These are phyloP conservation scores for Danio rerio DNA, from an alignment of 2,113 vertebrate species.

Conservation along the genomic window GRCz12tu NC_133184.1:39190501-39191000, in stretches of 20 bases:
- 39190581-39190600: too few relatives aligned
- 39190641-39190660: too few relatives aligned
- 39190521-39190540: too few relatives aligned
- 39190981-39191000: slow-evolving; percentile 81
- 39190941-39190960: slow-evolving; percentile 75
- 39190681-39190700: too few relatives aligned
- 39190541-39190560: too few relatives aligned
- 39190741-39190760: neutral
- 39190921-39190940: slow-evolving; percentile 75
- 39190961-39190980: slow-evolving; percentile 71
- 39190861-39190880: slow-evolving; percentile 6
- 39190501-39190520: too few relatives aligned
- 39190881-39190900: slow-evolving; percentile 1
- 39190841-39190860: neutral
- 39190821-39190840: slow-evolving; percentile 5
- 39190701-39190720: too few relatives aligned
- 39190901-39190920: slow-evolving; percentile 62
- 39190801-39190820: neutral
- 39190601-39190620: too few relatives aligned
- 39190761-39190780: neutral
- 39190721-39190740: too few relatives aligned
- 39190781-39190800: neutral
- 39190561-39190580: too few relatives aligned
- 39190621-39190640: too few relatives aligned
- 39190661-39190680: too few relatives aligned